phyloP scores from a whole-genome alignment of 2,888 invertebrate species.

The Xanthorhoe designata region DNA sequence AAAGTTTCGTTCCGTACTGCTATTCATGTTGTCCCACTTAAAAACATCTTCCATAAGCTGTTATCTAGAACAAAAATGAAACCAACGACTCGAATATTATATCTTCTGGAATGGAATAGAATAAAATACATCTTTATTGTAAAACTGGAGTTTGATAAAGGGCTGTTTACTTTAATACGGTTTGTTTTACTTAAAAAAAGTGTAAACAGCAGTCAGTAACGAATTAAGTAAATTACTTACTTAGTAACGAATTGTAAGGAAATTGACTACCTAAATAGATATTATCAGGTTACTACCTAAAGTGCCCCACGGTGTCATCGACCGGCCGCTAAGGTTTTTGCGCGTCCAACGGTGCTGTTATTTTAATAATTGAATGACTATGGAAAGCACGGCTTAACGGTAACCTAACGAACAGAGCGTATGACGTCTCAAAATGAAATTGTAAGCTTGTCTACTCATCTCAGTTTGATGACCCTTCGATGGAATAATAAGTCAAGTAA shows the following conservation, averaged over 20 bases:
- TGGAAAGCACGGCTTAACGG: slow-evolving; percentile 72
- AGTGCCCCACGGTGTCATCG: slow-evolving; percentile 81
- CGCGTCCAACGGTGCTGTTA: slow-evolving; percentile 78
- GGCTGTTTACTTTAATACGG: too few relatives aligned
- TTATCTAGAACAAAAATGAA: too few relatives aligned
- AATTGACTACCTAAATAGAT: not conserved
- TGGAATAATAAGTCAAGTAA: slow-evolving; percentile 21
- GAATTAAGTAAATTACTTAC: not conserved
- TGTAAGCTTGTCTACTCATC: slow-evolving; percentile 40
- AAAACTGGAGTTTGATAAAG: too few relatives aligned
- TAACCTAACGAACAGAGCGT: slow-evolving; percentile 57
- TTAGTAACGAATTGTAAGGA: not conserved
- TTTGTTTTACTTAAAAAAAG: not conserved
- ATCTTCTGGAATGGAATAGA: too few relatives aligned
- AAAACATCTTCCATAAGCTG: slow-evolving; percentile 18
- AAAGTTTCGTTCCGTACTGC: slow-evolving; percentile 23
- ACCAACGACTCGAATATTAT: not conserved
- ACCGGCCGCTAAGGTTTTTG: slow-evolving; percentile 80
- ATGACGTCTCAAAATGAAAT: slow-evolving; percentile 48
- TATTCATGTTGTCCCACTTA: slow-evolving; percentile 25
- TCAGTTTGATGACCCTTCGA: slow-evolving; percentile 30
- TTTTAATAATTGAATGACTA: slow-evolving; percentile 82
- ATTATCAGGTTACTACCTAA: slow-evolving; percentile 56
- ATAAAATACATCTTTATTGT: too few relatives aligned
- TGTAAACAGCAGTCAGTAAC: not conserved